These are phyloP conservation scores for Leucoraja ocellata DNA, from an alignment of 2,797 vertebrate genomes.

Conservation along the genomic window DNA sequence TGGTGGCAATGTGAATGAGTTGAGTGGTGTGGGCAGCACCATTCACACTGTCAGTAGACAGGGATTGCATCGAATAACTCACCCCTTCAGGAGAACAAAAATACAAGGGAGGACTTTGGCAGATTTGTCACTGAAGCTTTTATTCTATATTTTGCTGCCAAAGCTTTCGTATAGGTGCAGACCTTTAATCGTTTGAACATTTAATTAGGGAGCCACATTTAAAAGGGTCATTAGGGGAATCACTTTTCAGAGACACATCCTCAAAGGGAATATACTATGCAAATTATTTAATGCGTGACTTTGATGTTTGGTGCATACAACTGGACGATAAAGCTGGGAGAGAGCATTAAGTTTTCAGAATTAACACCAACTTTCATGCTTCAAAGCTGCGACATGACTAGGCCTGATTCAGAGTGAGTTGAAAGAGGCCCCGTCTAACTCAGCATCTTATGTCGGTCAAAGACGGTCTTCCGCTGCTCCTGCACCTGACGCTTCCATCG, in stretches of 20 bases:
- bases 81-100: background rate
- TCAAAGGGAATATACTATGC: conserved; percentile 28
- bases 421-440: conserved; percentile 60
- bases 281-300: conserved; percentile 26
- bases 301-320: conserved; percentile 17
- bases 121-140: background rate
- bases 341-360: conserved; percentile 16
- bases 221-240: conserved; percentile 23
- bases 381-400: background rate
- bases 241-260: conserved; percentile 24
- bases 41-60: background rate
- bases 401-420: conserved; percentile 14
- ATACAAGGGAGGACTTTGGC: background rate
- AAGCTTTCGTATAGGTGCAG: conserved; percentile 17
- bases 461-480: conserved; percentile 90
- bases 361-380: conserved; percentile 10
- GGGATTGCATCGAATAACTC: background rate
- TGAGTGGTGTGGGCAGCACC: background rate
- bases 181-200: conserved; percentile 14
- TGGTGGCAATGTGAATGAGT: background rate
- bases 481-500: conserved; percentile 95
- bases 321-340: conserved; percentile 29
- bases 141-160: background rate
- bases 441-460: conserved; percentile 91
- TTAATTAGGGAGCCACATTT: conserved; percentile 31